phyloP scores from a whole-genome alignment of 2,888 invertebrate genomes.

The Galerucella pusilla region DNA sequence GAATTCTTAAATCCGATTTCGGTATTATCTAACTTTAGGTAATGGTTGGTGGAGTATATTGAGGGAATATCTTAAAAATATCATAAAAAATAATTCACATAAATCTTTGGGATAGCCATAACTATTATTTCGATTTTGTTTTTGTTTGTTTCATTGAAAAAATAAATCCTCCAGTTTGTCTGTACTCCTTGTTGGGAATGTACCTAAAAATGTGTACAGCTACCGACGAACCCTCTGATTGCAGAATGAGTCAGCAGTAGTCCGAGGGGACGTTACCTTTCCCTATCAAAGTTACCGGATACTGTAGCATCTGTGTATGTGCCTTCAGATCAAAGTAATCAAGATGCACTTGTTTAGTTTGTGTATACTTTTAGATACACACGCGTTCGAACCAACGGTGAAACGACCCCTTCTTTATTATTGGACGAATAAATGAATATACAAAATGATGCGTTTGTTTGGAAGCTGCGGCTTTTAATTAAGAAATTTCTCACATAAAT shows the following conservation, averaged over 20 bases:
- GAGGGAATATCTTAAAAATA: no score
- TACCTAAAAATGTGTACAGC: slow-evolving; percentile 34
- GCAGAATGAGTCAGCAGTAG: slow-evolving; percentile 63
- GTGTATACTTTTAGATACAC: slow-evolving; percentile 52
- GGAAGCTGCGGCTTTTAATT: background rate
- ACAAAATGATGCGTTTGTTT: background rate
- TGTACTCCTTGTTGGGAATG: slow-evolving; percentile 26
- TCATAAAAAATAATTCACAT: no score
- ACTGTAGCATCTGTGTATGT: slow-evolving; percentile 63
- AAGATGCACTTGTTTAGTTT: slow-evolving; percentile 65
- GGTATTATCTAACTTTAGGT: no score
- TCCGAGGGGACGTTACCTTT: slow-evolving; percentile 57
- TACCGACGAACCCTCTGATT: slow-evolving; percentile 59
- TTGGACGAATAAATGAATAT: slow-evolving; percentile 17
- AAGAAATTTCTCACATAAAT: no score
- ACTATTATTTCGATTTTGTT: no score
- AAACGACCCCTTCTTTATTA: slow-evolving; percentile 26
- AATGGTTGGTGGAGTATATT: background rate
- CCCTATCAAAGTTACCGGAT: slow-evolving; percentile 63
- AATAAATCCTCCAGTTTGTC: slow-evolving; percentile 24
- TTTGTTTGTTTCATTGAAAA: no score
- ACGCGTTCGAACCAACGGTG: slow-evolving; percentile 28
- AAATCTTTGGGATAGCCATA: no score
- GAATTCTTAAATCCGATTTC: no score
- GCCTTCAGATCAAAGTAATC: slow-evolving; percentile 65